Base-by-base conservation (phyloP, 2,888 invertebrate genomes). In the Melinaea menophilus region DNA sequence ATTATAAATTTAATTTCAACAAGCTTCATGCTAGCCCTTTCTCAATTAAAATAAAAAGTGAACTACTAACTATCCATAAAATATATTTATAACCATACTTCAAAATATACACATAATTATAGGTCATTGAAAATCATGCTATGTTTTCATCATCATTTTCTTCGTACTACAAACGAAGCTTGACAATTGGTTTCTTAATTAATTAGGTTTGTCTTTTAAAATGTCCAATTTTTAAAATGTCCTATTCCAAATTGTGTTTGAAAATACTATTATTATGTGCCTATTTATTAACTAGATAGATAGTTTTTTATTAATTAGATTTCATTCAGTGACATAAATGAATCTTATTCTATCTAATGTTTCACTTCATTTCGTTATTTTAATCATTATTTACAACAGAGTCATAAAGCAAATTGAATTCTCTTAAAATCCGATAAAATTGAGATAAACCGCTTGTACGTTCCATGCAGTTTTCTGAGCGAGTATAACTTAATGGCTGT, bases 401-500 rank as follows among this genome's bases (percentile, higher is more conserved):
- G 7, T 22, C 22, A 51, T 51, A 31, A 5, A 22, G 31, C 9
- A 51, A 31, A 51, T 11, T 51, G 51, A 51, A 51, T 51, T 31
- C 51, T 51, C 7, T 51, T 51, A 22, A 51, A 48, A 2, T 48
- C n/a, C 11, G n/a, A 22, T 51, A 51, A 51, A 22, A 51, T 51
- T 51, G 31, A 51, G 51, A 51, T 51, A 51, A 51, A 51, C 22
- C 34, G 55, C 58, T 63, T 57, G 55, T 55, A 60, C 37, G 45
- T 56, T 55, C 59, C 56, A 48, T 41, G 56, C 34, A 35, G 47
- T 59, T 62, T 62, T 62, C 54, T 65, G 22, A 47, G 55, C 48
- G 48, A 58, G 33, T 47, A 61, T 56, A 59, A 22, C 47, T 55
- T 54, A 56, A 46, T n/a, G n/a, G n/a, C 58, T 58, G 59, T 64